Base-by-base conservation (phyloP, 1,140 invertebrate genomes). In the Drosophila teissieri region DNA sequence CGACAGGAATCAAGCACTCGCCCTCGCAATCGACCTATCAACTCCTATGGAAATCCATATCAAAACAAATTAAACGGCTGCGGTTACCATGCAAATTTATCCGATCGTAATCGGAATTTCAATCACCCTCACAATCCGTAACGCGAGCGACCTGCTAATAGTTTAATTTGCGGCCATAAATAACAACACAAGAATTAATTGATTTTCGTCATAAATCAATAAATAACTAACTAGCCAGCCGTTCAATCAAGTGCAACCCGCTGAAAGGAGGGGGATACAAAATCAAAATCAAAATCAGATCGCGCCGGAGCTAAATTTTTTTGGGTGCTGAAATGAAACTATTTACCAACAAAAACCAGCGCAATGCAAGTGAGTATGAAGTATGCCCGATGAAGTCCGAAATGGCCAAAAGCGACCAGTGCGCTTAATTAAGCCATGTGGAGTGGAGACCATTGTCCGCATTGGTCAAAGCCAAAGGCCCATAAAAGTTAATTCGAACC, bases 361-460 rank as follows among this genome's bases (percentile, higher is more conserved):
- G 83, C 79, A 89, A 86, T 86, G 76, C 83, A 89, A 88, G 83
- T 86, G 80, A 86, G 83, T 86, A 85, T 34, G 39, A 77, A 89
- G 83, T 89, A 86, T 14, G 39, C 12, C 19, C 39, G 19, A 1
- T 19, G 19, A 19, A 48, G 49, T 39, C 63, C 40, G 37, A 57
- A 48, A 54, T 39, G 51, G 49, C 56, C 40, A 75, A 75, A 56
- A 37, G 49, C 39, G 27, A 34, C n/a, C 17, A 31, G 11, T 39
- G 15, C 48, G 62, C 55, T 84, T 84, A 84, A 84, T 84, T 80
- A 86, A 78, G 83, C 64, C 64, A 56, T 78, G 49, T 52, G 19
- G 19, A 19, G 19, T 19, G 42, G 15, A 22, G 52, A 48, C 67
- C 53, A 63, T 68, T 74, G 57, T 73, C 62, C 70, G 46, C 45